Conservation (phyloP, 2,113 vertebrate species). For the Cervus canadensis region DNA sequence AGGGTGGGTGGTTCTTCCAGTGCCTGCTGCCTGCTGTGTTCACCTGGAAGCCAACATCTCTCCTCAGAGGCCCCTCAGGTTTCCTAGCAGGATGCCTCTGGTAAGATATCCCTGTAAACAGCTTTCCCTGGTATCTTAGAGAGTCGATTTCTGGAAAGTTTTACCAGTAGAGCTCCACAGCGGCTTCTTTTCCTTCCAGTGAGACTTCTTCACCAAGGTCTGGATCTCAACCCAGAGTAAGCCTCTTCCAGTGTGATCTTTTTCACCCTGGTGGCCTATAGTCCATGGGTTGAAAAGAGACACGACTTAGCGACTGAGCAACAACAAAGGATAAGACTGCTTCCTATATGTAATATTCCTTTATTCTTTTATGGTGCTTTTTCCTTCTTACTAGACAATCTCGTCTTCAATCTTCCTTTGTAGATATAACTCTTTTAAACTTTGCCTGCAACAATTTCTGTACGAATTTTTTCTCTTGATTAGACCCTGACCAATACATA, state of each 20-base stretch:
- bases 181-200: not conserved
- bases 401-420: not conserved
- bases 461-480: not conserved
- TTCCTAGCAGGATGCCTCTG: not conserved
- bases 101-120: not conserved
- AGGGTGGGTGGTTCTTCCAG: too few relatives aligned
- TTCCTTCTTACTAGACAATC: not conserved
- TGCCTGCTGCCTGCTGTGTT: accelerated
- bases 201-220: not conserved
- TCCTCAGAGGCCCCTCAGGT: not conserved
- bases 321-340: not conserved
- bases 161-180: not conserved
- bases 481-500: not conserved
- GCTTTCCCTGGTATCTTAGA: not conserved
- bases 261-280: not conserved
- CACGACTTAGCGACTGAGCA: not conserved
- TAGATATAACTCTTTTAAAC: not conserved
- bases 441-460: not conserved
- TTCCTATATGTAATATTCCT: not conserved
- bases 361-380: not conserved
- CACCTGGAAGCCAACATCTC: not conserved
- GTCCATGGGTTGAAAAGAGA: not conserved
- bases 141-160: not conserved
- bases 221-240: not conserved
- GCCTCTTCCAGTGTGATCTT: not conserved